phyloP scores from a whole-genome alignment of 1,140 invertebrate species.

The Aphelenchoides besseyi region DNA sequence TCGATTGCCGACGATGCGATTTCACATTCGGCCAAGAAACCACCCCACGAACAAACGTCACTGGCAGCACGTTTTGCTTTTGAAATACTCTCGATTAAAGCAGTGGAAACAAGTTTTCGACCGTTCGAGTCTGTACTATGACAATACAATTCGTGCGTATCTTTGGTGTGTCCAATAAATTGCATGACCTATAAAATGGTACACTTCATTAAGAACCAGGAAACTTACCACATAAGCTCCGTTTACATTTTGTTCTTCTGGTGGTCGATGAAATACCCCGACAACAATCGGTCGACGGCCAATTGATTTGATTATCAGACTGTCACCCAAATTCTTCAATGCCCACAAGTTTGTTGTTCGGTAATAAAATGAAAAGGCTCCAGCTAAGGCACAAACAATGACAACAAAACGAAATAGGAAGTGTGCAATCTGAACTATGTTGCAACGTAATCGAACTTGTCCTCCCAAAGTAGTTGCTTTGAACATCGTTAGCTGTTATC shows the following conservation, averaged over 20 bases:
- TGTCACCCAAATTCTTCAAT: slow-evolving; percentile 59
- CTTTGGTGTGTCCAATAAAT: slow-evolving; percentile 49
- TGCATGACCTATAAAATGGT: slow-evolving; percentile 48
- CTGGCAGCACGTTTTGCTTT: slow-evolving; percentile 58
- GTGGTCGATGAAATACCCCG: slow-evolving; percentile 53
- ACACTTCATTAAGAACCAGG: slow-evolving; percentile 39
- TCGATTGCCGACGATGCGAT: slow-evolving; percentile 36
- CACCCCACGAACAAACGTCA: slow-evolving; percentile 58
- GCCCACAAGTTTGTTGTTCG: slow-evolving; percentile 61
- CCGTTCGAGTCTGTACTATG: slow-evolving; percentile 35
- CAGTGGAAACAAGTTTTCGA: slow-evolving; percentile 23
- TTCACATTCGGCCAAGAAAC: slow-evolving; percentile 59
- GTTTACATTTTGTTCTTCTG: slow-evolving; percentile 54
- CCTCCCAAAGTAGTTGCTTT: too few species aligned
- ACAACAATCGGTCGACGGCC: slow-evolving; percentile 53
- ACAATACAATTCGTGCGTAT: slow-evolving; percentile 49
- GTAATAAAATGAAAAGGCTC: slow-evolving; percentile 56
- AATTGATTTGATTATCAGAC: slow-evolving; percentile 51
- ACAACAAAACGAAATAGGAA: slow-evolving; percentile 7
- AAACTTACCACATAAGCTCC: too few species aligned
- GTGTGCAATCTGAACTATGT: background rate
- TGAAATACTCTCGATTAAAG: slow-evolving; percentile 52
- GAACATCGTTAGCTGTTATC: too few species aligned
- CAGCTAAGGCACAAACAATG: slow-evolving; percentile 23
- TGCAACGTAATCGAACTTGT: background rate